Conservation (phyloP, 2,113 vertebrate genomes). For the Chaetops frenatus region DNA sequence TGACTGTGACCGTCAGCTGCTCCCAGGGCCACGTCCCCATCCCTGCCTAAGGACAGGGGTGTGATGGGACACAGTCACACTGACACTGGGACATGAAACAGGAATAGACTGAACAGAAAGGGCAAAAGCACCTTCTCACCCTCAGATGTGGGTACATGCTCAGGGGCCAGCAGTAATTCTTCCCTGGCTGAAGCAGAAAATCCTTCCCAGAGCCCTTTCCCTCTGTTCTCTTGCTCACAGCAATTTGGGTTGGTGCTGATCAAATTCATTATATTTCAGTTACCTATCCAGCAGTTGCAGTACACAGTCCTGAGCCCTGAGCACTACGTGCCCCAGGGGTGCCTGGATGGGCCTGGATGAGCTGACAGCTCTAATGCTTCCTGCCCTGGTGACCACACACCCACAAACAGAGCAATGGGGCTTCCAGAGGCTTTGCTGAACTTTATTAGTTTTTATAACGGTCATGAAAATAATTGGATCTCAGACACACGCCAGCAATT, state of each 20-base stretch:
- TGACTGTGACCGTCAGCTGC: background rate
- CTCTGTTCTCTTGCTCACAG: background rate
- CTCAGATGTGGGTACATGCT: background rate
- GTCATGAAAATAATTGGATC: constrained; percentile 23
- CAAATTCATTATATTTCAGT: background rate
- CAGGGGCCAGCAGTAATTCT: background rate
- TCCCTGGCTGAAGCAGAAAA: background rate
- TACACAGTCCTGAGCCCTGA: background rate
- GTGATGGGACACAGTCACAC: background rate
- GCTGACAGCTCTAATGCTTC: background rate
- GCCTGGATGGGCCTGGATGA: background rate
- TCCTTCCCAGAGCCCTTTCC: background rate
- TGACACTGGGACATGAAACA: background rate
- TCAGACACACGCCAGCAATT: background rate
- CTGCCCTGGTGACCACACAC: background rate
- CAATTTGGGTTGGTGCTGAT: background rate
- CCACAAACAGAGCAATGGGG: background rate
- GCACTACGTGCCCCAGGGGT: background rate
- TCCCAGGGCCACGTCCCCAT: background rate
- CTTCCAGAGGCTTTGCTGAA: background rate
- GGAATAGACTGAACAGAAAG: background rate
- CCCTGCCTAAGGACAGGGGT: background rate
- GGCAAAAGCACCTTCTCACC: background rate
- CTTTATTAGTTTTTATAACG: constrained; percentile 29
- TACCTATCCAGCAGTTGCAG: background rate